phyloP scores from a whole-genome alignment of 2,113 vertebrate species.

The Paradoxurus hermaphroditus region DNA sequence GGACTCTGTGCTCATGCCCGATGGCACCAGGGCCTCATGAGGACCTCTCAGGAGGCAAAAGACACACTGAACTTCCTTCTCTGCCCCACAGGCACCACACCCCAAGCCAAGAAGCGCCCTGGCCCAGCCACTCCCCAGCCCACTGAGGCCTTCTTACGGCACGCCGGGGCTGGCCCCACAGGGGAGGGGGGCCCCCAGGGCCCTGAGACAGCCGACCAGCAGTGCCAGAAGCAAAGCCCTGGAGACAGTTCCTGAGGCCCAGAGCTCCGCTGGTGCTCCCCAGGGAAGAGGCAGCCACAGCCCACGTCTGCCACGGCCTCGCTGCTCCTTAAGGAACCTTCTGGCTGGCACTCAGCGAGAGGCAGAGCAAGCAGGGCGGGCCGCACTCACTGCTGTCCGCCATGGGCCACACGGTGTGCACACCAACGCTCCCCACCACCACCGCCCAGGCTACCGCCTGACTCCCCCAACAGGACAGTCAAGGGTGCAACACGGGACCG shows the following conservation, averaged over 20 bases:
- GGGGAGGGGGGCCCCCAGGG: background rate
- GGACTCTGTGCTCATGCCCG: too few species aligned
- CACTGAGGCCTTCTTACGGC: background rate
- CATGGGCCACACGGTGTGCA: rapidly evolving
- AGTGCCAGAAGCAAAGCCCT: background rate
- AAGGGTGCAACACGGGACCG: rapidly evolving
- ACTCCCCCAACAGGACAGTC: background rate
- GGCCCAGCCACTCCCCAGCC: rapidly evolving
- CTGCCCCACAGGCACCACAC: background rate
- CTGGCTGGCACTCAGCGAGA: background rate
- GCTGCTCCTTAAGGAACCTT: background rate
- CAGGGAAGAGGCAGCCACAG: rapidly evolving
- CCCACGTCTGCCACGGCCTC: too few species aligned
- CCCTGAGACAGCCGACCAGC: rapidly evolving
- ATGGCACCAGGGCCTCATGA: rapidly evolving
- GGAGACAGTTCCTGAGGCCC: rapidly evolving
- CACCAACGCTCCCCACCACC: rapidly evolving
- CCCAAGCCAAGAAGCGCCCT: rapidly evolving
- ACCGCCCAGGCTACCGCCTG: background rate
- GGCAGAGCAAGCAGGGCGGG: background rate
- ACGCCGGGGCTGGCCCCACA: background rate
- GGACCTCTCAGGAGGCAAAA: background rate
- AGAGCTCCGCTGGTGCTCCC: rapidly evolving
- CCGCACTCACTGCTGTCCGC: rapidly evolving
- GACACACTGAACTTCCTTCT: too few species aligned